These are phyloP conservation scores for Gasteruption jaculator DNA, from an alignment of 2,888 invertebrate species.

Conservation along the genomic window DNA sequence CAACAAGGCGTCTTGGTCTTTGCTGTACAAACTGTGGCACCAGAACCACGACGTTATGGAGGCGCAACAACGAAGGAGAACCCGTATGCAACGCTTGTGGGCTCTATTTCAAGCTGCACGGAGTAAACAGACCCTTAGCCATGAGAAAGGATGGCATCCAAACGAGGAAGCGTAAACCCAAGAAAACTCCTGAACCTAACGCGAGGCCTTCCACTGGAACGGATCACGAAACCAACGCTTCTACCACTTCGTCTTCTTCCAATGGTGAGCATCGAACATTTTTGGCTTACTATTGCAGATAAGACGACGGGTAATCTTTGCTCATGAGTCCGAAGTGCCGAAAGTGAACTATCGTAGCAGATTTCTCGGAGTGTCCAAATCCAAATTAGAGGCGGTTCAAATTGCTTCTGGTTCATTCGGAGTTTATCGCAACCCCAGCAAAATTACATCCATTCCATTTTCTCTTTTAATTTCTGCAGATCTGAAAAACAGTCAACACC, in stretches of 20 bases:
- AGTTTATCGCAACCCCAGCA: too few species aligned
- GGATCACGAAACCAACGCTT: conserved; percentile 39
- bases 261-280: too few species aligned
- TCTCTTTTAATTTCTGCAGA: conserved; percentile 27
- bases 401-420: too few species aligned
- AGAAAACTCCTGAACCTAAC: conserved; percentile 62
- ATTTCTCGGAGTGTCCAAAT: too few species aligned
- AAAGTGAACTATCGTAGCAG: too few species aligned
- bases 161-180: conserved; percentile 91
- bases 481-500: conserved; percentile 36
- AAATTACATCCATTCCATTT: too few species aligned
- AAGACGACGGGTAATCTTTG: too few species aligned
- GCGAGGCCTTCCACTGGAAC: conserved; percentile 35
- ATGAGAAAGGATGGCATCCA: conserved; percentile 97
- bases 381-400: too few species aligned
- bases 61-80: conserved; percentile 96
- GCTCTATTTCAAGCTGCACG: conserved; percentile 92
- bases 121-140: conserved; percentile 85
- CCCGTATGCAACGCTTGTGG: conserved; percentile 99
- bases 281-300: too few species aligned
- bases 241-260: conserved; percentile 43
- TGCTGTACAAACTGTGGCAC: conserved; percentile 97
- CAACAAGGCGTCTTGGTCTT: conserved; percentile 82
- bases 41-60: conserved; percentile 95
- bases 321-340: too few species aligned